A percentile compares a stretch with the other conserved stretches of the same genome.
phyloP scores from a whole-genome alignment of 2,888 invertebrate genomes.

The Hymenopus coronatus region DNA sequence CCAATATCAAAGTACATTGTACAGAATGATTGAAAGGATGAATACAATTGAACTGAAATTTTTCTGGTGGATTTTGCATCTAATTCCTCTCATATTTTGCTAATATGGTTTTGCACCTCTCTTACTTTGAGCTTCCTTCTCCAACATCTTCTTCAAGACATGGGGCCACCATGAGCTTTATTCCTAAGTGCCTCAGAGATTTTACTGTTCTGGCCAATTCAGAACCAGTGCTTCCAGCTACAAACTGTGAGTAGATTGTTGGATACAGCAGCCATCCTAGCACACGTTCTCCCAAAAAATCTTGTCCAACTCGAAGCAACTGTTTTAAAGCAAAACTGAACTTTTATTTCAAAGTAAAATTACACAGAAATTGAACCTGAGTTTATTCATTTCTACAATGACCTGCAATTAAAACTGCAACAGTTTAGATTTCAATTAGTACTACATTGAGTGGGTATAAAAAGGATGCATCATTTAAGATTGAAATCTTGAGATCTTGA shows the following conservation, averaged over 20 bases:
- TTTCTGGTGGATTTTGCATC: background rate
- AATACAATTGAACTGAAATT: no score
- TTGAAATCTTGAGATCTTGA: no score
- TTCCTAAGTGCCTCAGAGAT: conserved; percentile 39
- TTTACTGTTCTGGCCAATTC: conserved; percentile 40
- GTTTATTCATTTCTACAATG: no score
- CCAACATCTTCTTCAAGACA: conserved; percentile 46
- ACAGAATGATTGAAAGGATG: no score
- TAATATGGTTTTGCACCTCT: background rate
- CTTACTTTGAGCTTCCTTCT: conserved; percentile 32
- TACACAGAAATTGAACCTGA: no score
- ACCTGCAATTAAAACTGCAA: no score
- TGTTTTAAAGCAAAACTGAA: background rate
- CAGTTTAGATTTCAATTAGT: no score
- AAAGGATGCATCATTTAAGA: no score
- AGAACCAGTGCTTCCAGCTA: conserved; percentile 45
- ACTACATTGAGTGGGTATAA: no score
- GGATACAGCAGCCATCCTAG: conserved; percentile 42
- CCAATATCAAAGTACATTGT: no score
- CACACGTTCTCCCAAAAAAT: conserved; percentile 39
- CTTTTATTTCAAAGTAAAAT: no score
- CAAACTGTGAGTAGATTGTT: conserved; percentile 50
- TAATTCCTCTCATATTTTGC: background rate
- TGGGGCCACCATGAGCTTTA: conserved; percentile 45
- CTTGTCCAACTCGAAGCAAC: background rate